Base-by-base conservation (phyloP, 2,113 vertebrate genomes). In the Athene cunicularia region DNA sequence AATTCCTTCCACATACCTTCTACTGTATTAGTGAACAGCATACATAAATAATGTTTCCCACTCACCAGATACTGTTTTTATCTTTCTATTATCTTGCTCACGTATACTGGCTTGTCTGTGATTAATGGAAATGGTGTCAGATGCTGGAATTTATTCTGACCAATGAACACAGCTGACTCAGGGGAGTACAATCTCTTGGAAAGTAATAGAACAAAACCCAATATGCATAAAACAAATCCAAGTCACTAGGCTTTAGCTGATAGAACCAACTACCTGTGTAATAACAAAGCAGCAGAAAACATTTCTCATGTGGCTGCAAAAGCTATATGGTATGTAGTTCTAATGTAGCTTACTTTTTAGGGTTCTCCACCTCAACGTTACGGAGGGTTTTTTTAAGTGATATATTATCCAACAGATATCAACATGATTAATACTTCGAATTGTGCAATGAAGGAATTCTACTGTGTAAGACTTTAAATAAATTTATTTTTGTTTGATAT, bases 181-280 rank as follows among this genome's bases (percentile, higher is more conserved):
- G 97, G 98, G 98, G 98, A 98, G 96, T 92, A 98, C 88, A 97
- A 93, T 97, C 96, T 98, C 96, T 93, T 98, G 97, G 97, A 98
- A 97, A 97, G 94, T 98, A 98, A 98, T 97, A 98, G 98, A 98
- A 98, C 94, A 98, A 96, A 98, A 95, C 77, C 86, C 98, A 98
- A 98, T 98, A 98, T 98, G 98, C 98, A 98, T 98, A 98, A 98
- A 98, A 97, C 97, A 98, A 98, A 98, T 97, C 95, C n/a, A 92
- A 96, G 96, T 95, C 89, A 76, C 93, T 91, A 87, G 97, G 97
- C 95, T 97, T 97, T 84, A 95, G 96, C 95, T 97, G 97, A 97
- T 52, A 96, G 97, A 98, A 97, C 96, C 98, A 98, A 98, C 98
- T 98, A 98, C 97, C 98, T 98, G 97, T 98, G 98, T 98, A 98